These are phyloP conservation scores for Ophion ellenae DNA, from an alignment of 2,888 invertebrate species.

Conservation along the genomic window DNA sequence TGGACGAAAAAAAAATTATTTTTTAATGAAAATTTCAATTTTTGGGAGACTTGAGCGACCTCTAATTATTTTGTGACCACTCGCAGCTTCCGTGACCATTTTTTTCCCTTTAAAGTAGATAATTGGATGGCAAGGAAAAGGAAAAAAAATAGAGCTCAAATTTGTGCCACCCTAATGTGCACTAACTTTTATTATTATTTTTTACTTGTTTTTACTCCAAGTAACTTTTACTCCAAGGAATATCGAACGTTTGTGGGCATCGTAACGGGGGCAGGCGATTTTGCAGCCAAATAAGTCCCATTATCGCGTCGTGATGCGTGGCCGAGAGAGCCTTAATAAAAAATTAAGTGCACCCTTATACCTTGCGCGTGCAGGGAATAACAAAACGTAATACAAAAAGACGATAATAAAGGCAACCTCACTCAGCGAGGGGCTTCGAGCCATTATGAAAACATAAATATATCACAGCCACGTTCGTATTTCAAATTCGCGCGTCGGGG, in stretches of 20 bases:
- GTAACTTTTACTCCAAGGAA: neutral
- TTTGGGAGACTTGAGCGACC: no score
- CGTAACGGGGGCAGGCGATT: neutral
- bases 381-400: conserved; percentile 1
- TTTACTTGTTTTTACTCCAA: neutral
- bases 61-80: no score
- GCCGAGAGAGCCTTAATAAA: neutral
- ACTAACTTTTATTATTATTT: neutral
- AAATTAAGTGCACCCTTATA: conserved; percentile 48
- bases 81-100: no score
- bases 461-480: conserved; percentile 37
- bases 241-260: neutral
- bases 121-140: no score
- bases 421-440: neutral
- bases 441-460: conserved; percentile 33
- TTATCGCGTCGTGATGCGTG: conserved; percentile 20
- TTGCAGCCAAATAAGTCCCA: conserved; percentile 18
- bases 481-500: conserved; percentile 56
- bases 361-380: neutral
- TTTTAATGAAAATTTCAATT: no score
- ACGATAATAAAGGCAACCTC: neutral
- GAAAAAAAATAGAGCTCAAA: no score
- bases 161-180: no score
- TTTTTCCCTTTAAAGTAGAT: no score
- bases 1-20: no score